Conservation (phyloP, 2,113 vertebrate species). For the Semnornis frantzii region DNA sequence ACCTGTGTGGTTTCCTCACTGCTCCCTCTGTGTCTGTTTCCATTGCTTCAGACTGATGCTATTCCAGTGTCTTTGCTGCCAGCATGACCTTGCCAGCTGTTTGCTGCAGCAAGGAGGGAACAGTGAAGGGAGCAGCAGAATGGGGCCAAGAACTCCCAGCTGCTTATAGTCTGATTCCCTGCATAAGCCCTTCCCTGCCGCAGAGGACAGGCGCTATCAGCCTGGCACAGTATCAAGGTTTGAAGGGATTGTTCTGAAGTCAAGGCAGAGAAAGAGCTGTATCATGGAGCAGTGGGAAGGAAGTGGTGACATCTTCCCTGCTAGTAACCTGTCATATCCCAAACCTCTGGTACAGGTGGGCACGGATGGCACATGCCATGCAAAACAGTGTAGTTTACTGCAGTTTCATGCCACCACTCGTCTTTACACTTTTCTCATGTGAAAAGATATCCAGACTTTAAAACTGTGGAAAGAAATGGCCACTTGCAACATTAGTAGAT, state of each 20-base stretch:
- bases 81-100: fast-evolving
- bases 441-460: background rate
- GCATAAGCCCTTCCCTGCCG: background rate
- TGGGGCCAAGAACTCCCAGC: background rate
- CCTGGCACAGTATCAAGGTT: background rate
- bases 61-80: background rate
- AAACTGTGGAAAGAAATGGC: background rate
- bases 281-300: background rate
- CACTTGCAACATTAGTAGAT: background rate
- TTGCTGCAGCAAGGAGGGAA: background rate
- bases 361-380: fast-evolving
- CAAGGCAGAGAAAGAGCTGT: background rate
- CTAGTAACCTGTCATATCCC: background rate
- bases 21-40: background rate
- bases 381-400: background rate
- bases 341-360: background rate
- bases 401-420: background rate
- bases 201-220: background rate
- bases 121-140: background rate
- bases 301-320: background rate
- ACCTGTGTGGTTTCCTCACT: background rate
- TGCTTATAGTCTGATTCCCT: background rate
- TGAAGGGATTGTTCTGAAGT: background rate
- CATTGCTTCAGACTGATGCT: background rate
- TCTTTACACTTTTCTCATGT: background rate